Evolutionary conservation across 2,888 invertebrate species (phyloP).

Genomic region (Galerucella nymphaeae): DNA sequence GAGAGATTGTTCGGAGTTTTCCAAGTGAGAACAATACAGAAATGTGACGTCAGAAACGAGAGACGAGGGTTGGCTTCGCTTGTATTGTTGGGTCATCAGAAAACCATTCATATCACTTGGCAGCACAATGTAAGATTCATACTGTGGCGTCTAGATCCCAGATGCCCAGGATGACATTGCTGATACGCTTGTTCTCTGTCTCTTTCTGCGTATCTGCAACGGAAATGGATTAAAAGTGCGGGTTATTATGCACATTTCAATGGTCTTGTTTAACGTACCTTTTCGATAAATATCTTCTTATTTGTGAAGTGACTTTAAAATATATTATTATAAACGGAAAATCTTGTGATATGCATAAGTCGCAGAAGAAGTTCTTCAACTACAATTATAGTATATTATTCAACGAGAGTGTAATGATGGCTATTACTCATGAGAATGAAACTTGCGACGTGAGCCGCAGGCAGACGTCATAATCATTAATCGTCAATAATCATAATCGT

Average conservation of each 20-base stretch:
- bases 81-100: conserved; percentile 56
- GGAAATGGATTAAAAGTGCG: conserved; percentile 14
- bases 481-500: too few relatives aligned
- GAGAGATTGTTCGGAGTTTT: conserved; percentile 29
- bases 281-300: neutral
- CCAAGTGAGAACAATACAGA: conserved; percentile 46
- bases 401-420: too few relatives aligned
- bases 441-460: too few relatives aligned
- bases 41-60: conserved; percentile 52
- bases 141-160: conserved; percentile 39
- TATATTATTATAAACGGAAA: neutral
- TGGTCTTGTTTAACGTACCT: neutral
- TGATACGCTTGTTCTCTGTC: conserved; percentile 18
- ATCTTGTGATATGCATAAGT: too few relatives aligned
- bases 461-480: too few relatives aligned
- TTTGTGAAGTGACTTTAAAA: neutral
- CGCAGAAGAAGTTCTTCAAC: too few relatives aligned
- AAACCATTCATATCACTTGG: conserved; percentile 56
- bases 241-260: conserved; percentile 18
- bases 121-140: conserved; percentile 45
- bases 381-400: too few relatives aligned
- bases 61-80: conserved; percentile 43
- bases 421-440: too few relatives aligned
- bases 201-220: conserved; percentile 11
- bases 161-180: conserved; percentile 31